Conservation (phyloP, 2,113 vertebrate species). For the Tragelaphus imberbis region DNA sequence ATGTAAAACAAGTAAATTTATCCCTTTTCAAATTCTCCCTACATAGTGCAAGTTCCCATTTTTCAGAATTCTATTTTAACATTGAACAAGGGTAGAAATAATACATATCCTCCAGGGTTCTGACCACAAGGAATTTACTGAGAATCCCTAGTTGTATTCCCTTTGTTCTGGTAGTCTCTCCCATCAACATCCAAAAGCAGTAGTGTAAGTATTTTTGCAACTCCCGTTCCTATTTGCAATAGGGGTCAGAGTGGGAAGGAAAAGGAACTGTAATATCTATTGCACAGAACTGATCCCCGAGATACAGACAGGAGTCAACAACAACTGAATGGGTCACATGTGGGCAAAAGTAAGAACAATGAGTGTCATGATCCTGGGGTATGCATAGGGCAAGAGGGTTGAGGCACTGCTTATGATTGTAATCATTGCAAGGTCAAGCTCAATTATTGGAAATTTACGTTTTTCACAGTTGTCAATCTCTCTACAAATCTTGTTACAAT, state of each 20-base stretch:
- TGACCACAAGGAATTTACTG: not conserved
- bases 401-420: not conserved
- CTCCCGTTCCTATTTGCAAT: not conserved
- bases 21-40: not conserved
- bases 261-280: not conserved
- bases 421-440: not conserved
- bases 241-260: not conserved
- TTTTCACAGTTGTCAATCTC: not conserved
- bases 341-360: not conserved
- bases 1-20: not conserved
- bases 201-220: not conserved
- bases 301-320: too few species aligned
- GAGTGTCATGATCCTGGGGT: not conserved
- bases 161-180: not conserved
- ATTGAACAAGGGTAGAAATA: not conserved
- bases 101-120: not conserved
- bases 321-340: not conserved
- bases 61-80: conserved; percentile 19
- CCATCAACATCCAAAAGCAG: not conserved
- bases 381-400: not conserved
- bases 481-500: not conserved
- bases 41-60: not conserved
- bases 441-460: not conserved
- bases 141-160: not conserved
- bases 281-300: not conserved